Percentiles rank a stretch among this genome's conserved stretches.
phyloP scores from a whole-genome alignment of 2,888 invertebrate genomes.

The Lumbricus terrestris region DNA sequence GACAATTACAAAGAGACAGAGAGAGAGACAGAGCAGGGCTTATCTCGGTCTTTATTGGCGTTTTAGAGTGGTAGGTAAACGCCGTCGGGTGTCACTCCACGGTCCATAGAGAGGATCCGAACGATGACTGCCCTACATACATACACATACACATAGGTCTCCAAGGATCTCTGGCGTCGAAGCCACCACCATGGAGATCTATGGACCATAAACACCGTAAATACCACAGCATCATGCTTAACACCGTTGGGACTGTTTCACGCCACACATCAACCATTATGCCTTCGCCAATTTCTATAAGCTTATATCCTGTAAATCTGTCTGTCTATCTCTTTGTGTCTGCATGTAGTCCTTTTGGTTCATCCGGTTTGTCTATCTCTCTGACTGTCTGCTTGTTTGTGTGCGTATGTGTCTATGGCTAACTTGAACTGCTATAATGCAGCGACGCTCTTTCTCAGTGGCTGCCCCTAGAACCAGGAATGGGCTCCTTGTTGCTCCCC shows the following conservation, averaged over 20 bases:
- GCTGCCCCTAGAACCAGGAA: too few species aligned
- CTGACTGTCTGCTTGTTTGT: not conserved
- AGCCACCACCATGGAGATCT: not conserved
- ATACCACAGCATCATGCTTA: not conserved
- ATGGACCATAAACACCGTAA: not conserved
- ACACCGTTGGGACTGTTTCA: not conserved
- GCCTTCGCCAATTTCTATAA: not conserved
- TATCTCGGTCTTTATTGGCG: not conserved
- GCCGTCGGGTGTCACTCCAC: not conserved
- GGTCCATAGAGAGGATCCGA: too few species aligned
- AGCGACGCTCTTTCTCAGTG: too few species aligned
- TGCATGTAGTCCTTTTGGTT: not conserved
- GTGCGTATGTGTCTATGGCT: too few species aligned
- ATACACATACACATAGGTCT: too few species aligned
- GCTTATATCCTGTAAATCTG: not conserved
- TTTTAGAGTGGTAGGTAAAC: not conserved
- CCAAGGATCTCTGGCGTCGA: not conserved
- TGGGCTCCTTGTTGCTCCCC: too few species aligned
- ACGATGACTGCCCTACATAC: not conserved
- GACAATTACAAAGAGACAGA: too few species aligned
- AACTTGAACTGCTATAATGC: too few species aligned
- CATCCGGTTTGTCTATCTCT: too few species aligned
- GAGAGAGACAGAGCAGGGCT: not conserved
- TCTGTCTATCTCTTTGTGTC: not conserved
- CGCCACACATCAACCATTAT: not conserved